Base-by-base conservation (phyloP, 1,140 invertebrate species). In the Trachymyrmex cornetzi region DNA sequence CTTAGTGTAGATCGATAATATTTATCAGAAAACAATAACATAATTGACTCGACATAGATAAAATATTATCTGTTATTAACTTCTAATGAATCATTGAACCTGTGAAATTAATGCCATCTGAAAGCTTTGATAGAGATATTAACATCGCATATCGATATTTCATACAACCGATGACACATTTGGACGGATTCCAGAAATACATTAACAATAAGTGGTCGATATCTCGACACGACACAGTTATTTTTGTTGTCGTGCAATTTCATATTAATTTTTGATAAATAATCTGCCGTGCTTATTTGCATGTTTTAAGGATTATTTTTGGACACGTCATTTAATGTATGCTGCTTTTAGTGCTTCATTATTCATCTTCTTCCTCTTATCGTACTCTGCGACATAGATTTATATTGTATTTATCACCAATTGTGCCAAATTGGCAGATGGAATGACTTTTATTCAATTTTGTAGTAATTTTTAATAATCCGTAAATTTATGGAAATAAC, bases 91-190 rank as follows among this genome's bases (percentile, higher is more conserved):
- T 88, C 61, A 59, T 63, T 61, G 64, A 85, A 67, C 75, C 74
- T 69, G 48, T 71, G 63, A 89, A 86, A 87, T 89, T 88, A 88
- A 89, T 86, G 61, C 61, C 50, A 59, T 50, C 22, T 81, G 34
- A 27, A 44, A 57, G 87, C 75, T 80, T 80, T 57, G 87, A 89
- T 79, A 85, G 87, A 69, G 74, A 88, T 69, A 81, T 67, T 48
- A 27, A 50, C 16, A 63, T 53, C 48, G 50, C 6, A 44, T 3
- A 38, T 38, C n/a, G n/a, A 38, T 72, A 48, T 59, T n/a, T 48
- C 57, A 34, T 16, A 44, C 16, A 44, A 69, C 38, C 16, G 24
- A 85, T 79, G 38, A 16, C n/a, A 85, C 59, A 77, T 30, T 88
- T 87, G 77, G 71, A 84, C n/a, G 55, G 67, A 64, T 84, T 84